phyloP scores from a whole-genome alignment of 1,140 invertebrate genomes.

The Phymorhynchus buccinoides region DNA sequence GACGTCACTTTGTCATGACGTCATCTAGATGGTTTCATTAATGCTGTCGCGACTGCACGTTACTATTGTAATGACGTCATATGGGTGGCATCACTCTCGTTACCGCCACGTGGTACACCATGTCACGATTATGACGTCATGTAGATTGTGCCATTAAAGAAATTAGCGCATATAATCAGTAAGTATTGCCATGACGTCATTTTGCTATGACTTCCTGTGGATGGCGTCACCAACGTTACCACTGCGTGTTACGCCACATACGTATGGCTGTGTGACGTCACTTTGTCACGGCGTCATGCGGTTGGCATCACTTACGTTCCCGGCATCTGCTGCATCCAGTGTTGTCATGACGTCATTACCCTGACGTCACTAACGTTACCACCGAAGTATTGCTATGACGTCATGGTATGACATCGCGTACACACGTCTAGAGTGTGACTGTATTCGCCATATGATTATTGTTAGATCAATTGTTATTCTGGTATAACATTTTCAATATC shows the following conservation, averaged over 20 bases:
- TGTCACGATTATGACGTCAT: background rate
- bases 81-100: background rate
- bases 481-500: too few species aligned
- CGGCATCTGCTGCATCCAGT: background rate
- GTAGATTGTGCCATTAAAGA: background rate
- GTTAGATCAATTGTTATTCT: too few species aligned
- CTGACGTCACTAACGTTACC: conserved; percentile 14
- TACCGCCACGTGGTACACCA: background rate
- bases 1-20: too few species aligned
- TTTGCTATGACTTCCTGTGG: too few species aligned
- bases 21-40: too few species aligned
- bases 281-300: too few species aligned
- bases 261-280: background rate
- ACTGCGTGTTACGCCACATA: background rate
- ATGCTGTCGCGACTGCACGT: too few species aligned
- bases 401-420: too few species aligned
- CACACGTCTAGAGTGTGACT: too few species aligned
- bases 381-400: too few species aligned
- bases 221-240: conserved; percentile 17
- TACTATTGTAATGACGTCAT: too few species aligned
- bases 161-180: background rate
- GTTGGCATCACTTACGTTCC: background rate
- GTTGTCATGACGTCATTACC: background rate
- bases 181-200: background rate
- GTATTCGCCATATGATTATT: too few species aligned